Evolutionary conservation across 2,888 invertebrate species (phyloP).

Genomic region (Sphaerophoria rueppellii): DNA sequence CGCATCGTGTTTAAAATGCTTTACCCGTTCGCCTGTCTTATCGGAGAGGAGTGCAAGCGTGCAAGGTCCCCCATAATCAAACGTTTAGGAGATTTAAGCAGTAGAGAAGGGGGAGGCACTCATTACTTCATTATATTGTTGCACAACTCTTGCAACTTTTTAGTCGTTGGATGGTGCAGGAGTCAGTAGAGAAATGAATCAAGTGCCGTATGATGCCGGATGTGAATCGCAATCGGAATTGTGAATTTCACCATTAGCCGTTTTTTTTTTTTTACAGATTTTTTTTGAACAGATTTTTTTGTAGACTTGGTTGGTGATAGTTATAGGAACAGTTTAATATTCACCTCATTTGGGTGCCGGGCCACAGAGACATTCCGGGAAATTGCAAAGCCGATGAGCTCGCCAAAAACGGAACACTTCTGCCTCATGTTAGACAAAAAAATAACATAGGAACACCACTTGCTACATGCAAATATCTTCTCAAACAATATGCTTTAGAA

Average conservation of each 20-base stretch:
- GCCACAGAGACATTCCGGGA: too few relatives aligned
- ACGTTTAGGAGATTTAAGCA: not conserved
- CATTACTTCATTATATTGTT: conserved; percentile 71
- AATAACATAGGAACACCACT: too few relatives aligned
- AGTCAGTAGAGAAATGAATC: conserved; percentile 23
- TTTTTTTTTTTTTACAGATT: not conserved
- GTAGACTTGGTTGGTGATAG: too few relatives aligned
- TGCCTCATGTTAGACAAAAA: too few relatives aligned
- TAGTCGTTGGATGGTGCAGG: conserved; percentile 30
- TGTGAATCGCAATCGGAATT: not conserved
- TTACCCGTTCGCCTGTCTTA: not conserved
- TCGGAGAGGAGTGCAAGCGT: conserved; percentile 2
- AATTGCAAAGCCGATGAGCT: too few relatives aligned
- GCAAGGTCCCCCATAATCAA: conserved; percentile 29
- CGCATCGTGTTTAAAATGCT: conserved; percentile 38
- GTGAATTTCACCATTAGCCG: conserved; percentile 6
- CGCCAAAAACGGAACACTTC: too few relatives aligned
- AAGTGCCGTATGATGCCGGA: conserved; percentile 49
- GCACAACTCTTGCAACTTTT: conserved; percentile 54
- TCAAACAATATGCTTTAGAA: too few relatives aligned
- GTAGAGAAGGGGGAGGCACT: conserved; percentile 5
- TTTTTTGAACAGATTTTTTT: too few relatives aligned
- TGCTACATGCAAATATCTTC: too few relatives aligned
- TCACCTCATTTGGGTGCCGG: too few relatives aligned
- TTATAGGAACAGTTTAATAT: too few relatives aligned